Evolutionary conservation across 2,797 vertebrate genomes (phyloP).

Genomic region (Gymnoscopelus braueri): DNA sequence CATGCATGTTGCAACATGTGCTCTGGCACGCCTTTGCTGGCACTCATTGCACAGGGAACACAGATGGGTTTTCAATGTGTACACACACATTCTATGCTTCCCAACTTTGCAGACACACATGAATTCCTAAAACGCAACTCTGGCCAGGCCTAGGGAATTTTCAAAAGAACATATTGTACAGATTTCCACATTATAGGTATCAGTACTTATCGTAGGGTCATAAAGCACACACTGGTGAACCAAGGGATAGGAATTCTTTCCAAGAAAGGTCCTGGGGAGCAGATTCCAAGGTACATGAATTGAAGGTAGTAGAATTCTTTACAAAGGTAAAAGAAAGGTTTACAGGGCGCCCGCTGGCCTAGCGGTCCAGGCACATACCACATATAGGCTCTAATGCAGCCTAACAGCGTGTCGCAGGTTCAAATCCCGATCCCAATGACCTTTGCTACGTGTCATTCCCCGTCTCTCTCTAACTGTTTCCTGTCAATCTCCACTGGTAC

Average conservation of each 20-base stretch:
- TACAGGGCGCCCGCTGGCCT: too few species aligned
- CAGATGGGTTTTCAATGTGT: conserved; percentile 19
- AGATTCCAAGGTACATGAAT: too few species aligned
- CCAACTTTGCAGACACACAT: background rate
- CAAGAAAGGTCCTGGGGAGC: too few species aligned
- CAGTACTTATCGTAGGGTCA: background rate
- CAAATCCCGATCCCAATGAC: too few species aligned
- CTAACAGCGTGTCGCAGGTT: too few species aligned
- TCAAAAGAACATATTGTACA: background rate
- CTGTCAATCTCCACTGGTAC: too few species aligned
- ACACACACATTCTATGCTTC: background rate
- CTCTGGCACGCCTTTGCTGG: conserved; percentile 22
- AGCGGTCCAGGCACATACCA: too few species aligned
- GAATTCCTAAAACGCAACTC: background rate
- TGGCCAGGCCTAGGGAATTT: background rate
- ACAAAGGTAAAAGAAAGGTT: background rate
- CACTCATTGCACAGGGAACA: conserved; percentile 2
- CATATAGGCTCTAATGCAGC: too few species aligned
- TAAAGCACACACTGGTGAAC: too few species aligned
- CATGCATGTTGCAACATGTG: conserved; percentile 36
- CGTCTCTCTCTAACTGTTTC: too few species aligned
- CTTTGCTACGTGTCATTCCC: too few species aligned
- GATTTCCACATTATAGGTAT: background rate
- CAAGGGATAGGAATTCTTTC: too few species aligned
- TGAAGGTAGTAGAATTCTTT: background rate